These are phyloP conservation scores for Apistogramma diplotaenia DNA, from an alignment of 2,113 vertebrate species.

Conservation along the genomic window DNA sequence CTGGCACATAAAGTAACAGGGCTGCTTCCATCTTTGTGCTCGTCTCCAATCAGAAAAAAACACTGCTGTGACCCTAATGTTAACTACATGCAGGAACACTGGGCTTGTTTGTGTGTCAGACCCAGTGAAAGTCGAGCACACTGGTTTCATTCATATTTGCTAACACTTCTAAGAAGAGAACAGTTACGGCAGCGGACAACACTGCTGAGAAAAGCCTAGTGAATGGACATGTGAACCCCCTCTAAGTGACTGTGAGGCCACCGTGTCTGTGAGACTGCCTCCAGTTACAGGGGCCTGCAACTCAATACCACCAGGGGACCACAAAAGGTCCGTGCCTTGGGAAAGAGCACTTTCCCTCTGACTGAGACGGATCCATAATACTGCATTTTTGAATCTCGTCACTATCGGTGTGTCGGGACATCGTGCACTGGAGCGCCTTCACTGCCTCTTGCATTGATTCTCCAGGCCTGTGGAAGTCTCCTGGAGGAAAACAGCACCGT, in stretches of 20 bases:
- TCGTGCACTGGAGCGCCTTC: background rate
- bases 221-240: constrained; percentile 44
- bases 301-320: constrained; percentile 18
- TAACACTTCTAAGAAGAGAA: background rate
- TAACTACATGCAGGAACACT: background rate
- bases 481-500: background rate
- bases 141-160: constrained; percentile 23
- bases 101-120: background rate
- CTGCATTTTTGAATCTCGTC: too few relatives aligned
- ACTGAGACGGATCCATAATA: background rate
- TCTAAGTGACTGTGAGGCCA: constrained; percentile 49
- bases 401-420: too few relatives aligned
- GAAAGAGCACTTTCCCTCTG: background rate
- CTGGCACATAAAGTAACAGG: background rate
- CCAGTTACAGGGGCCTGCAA: constrained; percentile 42
- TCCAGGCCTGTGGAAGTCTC: background rate
- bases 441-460: background rate
- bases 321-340: constrained; percentile 16
- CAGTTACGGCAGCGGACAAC: constrained; percentile 21
- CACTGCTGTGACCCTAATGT: background rate
- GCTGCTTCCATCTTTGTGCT: background rate
- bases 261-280: constrained; percentile 27
- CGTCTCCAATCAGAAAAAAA: background rate
- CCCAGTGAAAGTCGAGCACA: background rate
- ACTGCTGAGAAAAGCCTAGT: constrained; percentile 25